Percentiles rank a stretch among this genome's conserved stretches.
phyloP scores from a whole-genome alignment of 2,888 invertebrate genomes.

The Melieria crassipennis region DNA sequence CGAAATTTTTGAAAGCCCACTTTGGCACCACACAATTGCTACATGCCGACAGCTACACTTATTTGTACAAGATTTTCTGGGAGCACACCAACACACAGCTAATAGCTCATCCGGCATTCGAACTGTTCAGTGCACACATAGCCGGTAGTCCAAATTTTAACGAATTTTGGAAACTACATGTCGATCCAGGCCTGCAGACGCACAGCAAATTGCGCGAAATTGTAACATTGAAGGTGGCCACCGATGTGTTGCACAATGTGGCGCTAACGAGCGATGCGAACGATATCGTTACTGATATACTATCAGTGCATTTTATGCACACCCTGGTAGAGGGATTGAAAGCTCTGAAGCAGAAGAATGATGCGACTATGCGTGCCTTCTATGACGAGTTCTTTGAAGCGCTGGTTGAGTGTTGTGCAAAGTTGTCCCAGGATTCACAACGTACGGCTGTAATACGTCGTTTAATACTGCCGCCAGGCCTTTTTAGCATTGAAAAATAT shows the following conservation, averaged over 20 bases:
- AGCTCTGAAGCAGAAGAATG: conserved; percentile 60
- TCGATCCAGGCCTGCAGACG: conserved; percentile 66
- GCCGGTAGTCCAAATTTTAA: conserved; percentile 68
- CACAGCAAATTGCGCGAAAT: conserved; percentile 72
- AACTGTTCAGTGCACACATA: conserved; percentile 70
- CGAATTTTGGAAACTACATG: conserved; percentile 70
- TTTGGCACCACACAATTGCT: conserved; percentile 71
- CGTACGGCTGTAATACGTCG: conserved; percentile 73
- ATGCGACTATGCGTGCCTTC: conserved; percentile 64
- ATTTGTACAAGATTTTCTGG: conserved; percentile 72
- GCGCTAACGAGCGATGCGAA: conserved; percentile 51
- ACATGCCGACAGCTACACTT: conserved; percentile 69
- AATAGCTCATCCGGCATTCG: conserved; percentile 74
- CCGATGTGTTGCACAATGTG: conserved; percentile 66
- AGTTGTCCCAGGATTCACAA: conserved; percentile 67
- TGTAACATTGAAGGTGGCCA: conserved; percentile 71
- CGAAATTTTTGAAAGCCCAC: conserved; percentile 69
- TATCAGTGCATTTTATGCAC: conserved; percentile 74
- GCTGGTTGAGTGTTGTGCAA: conserved; percentile 68
- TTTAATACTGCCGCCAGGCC: conserved; percentile 75
- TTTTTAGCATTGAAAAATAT: conserved; percentile 78
- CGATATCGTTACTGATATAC: conserved; percentile 68
- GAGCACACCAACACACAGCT: conserved; percentile 65
- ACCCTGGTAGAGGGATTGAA: conserved; percentile 74
- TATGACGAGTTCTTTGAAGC: conserved; percentile 63